Conservation (phyloP, 2,888 invertebrate species). For the Agelastica alni region DNA sequence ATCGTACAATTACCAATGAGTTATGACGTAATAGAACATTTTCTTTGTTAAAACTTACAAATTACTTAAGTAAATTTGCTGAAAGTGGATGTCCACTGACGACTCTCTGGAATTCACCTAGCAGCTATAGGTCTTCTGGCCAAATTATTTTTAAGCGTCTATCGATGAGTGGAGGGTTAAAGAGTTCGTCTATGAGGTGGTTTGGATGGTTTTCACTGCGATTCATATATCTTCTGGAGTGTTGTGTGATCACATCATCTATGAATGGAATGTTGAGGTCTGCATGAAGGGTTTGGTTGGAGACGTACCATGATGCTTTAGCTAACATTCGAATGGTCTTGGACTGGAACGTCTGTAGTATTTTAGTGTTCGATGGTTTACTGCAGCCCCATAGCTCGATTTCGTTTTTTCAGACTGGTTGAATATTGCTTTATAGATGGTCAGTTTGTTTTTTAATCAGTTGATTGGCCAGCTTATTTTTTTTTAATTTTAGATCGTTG, state of each 20-base stretch:
- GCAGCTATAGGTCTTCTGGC: too few species aligned
- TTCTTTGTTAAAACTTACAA: too few species aligned
- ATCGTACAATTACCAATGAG: too few species aligned
- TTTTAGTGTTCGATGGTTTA: too few species aligned
- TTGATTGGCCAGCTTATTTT: not conserved
- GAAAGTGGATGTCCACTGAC: not conserved
- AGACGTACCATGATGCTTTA: not conserved
- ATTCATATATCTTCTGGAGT: not conserved
- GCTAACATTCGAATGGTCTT: too few species aligned
- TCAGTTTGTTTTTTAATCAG: not conserved
- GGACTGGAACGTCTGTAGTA: too few species aligned
- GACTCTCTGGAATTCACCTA: not conserved
- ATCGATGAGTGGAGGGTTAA: too few species aligned
- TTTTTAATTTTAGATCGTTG: not conserved
- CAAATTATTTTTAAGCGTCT: too few species aligned
- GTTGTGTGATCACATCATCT: not conserved
- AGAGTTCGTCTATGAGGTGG: not conserved
- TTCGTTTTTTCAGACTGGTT: not conserved
- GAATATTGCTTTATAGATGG: not conserved
- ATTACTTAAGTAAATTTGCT: not conserved
- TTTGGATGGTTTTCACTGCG: slow-evolving; percentile 1
- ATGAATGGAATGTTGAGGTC: slow-evolving; percentile 1
- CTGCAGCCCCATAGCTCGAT: not conserved
- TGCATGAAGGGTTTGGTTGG: too few species aligned
- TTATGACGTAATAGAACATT: too few species aligned